phyloP scores from a whole-genome alignment of 2,113 vertebrate genomes.

The Phrynosoma platyrhinos region DNA sequence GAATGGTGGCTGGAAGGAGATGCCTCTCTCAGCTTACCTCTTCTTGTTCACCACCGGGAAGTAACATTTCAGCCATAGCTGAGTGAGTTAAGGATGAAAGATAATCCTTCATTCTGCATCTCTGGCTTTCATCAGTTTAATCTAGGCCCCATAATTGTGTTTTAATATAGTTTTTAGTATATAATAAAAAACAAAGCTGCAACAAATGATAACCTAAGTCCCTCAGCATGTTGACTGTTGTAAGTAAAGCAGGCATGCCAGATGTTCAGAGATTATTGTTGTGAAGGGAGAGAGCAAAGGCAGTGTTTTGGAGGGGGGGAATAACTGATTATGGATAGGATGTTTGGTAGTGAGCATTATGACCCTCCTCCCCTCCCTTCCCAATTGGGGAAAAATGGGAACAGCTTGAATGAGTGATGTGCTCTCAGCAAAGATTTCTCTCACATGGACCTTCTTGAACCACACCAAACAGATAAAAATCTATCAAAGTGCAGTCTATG shows the following conservation, averaged over 20 bases:
- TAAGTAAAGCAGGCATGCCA: slow-evolving; percentile 50
- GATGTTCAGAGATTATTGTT: slow-evolving; percentile 54
- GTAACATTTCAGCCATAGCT: background rate
- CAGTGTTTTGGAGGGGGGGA: background rate
- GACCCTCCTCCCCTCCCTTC: slow-evolving; percentile 17
- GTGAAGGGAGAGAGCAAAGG: slow-evolving; percentile 31
- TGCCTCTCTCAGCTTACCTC: background rate
- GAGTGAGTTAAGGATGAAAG: slow-evolving; percentile 17
- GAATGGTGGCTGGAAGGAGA: background rate
- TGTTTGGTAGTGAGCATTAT: slow-evolving; percentile 27
- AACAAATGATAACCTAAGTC: slow-evolving; percentile 47
- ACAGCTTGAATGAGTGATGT: slow-evolving; percentile 40
- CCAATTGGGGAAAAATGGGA: slow-evolving; percentile 37
- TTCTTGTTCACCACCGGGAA: background rate
- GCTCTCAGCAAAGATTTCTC: slow-evolving; percentile 60
- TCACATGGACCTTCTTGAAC: slow-evolving; percentile 45
- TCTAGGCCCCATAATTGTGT: slow-evolving; percentile 30
- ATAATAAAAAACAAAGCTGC: slow-evolving; percentile 44
- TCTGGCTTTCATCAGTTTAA: slow-evolving; percentile 27
- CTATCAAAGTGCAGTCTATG: slow-evolving; percentile 32
- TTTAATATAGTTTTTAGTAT: slow-evolving; percentile 36
- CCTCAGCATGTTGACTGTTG: background rate
- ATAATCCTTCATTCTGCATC: slow-evolving; percentile 45
- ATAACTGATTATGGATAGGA: slow-evolving; percentile 26
- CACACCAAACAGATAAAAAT: slow-evolving; percentile 50